Evolutionary conservation across 2,888 invertebrate genomes (phyloP).

Genomic region (Isoperla grammatica): DNA sequence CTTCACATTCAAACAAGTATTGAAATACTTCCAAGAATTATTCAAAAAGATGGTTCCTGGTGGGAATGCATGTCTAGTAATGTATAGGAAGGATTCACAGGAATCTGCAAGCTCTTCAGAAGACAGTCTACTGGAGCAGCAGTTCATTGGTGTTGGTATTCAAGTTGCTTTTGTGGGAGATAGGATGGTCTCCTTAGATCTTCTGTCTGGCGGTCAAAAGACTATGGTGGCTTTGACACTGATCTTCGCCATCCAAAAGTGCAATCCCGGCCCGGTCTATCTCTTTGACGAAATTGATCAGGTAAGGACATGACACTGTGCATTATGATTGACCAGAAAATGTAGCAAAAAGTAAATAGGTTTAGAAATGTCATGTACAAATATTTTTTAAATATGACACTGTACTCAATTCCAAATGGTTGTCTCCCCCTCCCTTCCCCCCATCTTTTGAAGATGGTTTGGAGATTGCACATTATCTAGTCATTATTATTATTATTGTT

Average conservation of each 20-base stretch:
- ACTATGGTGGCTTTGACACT: constrained; percentile 94
- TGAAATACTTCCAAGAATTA: constrained; percentile 95
- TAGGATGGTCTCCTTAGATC: constrained; percentile 99
- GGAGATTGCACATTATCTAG: too few species aligned
- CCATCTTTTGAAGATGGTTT: too few species aligned
- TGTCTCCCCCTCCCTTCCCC: too few species aligned
- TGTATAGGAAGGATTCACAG: too few species aligned
- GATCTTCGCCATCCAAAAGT: constrained; percentile 99
- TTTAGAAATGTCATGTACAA: too few species aligned
- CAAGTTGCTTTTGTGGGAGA: constrained; percentile 93
- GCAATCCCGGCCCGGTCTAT: constrained; percentile 99
- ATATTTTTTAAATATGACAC: too few species aligned
- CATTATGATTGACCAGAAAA: too few species aligned
- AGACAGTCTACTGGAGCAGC: constrained; percentile 77
- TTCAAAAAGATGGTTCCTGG: constrained; percentile 93
- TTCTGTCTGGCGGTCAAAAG: constrained; percentile 98
- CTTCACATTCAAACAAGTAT: constrained; percentile 97
- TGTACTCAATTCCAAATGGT: too few species aligned
- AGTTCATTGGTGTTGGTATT: constrained; percentile 88
- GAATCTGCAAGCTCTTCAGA: too few species aligned
- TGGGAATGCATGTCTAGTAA: too few species aligned
- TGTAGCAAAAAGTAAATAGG: too few species aligned
- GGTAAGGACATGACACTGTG: constrained; percentile 48
- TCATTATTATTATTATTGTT: too few species aligned
- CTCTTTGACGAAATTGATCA: constrained; percentile 99